Base-by-base conservation (phyloP, 2,797 vertebrate genomes). In the Linurgus olivaceus region DNA sequence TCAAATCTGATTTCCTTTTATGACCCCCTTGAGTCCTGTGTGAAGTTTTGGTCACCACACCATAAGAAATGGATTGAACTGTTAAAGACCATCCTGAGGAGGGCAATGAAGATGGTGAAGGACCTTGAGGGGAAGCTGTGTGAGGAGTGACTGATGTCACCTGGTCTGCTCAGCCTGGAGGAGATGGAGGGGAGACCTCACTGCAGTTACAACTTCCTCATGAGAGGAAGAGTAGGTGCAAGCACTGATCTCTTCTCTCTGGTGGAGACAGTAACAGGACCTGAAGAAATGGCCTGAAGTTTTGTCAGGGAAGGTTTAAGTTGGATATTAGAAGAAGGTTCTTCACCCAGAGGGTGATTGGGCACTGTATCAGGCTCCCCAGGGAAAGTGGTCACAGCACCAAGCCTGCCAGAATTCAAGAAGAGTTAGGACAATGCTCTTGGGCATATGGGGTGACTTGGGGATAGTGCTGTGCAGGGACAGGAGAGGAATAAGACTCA, bases 211-310 rank as follows among this genome's bases (percentile, higher is more conserved):
- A 80, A 7, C 19, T 24, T 50, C 19, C 8, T 33, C 6, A 1
- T 16, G 19, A 68, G 37, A 7, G 16, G 19, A 68, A 40, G 35
- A 48, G 7, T 17, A 55, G 25, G 29, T 31, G 19, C 19, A 50
- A 16, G 1, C 15, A 29, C 25, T 58, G 44, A 58, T 24, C 15
- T 50, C 29, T 40, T 7, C 51, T 33, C 35, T 25, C 4, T 59
- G 54, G 6, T 42, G 31, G 10, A 31, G 10, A n/a, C 20, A 51
- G 25, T 19, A 25, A 29, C 35, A 58, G 51, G 9, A 68, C 24
- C 4, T 0, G 0, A 68, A 17, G 20, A 16, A 68, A 68, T 35
- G 19, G 20, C 20, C 16, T 42, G 16, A 35, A 68, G 6, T 3
- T 58, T 10, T 29, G 19, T 24, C 20, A 50, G 20, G 7, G 29